Evolutionary conservation across 2,888 invertebrate species (phyloP).

Genomic region (Lasius fuliginosus): DNA sequence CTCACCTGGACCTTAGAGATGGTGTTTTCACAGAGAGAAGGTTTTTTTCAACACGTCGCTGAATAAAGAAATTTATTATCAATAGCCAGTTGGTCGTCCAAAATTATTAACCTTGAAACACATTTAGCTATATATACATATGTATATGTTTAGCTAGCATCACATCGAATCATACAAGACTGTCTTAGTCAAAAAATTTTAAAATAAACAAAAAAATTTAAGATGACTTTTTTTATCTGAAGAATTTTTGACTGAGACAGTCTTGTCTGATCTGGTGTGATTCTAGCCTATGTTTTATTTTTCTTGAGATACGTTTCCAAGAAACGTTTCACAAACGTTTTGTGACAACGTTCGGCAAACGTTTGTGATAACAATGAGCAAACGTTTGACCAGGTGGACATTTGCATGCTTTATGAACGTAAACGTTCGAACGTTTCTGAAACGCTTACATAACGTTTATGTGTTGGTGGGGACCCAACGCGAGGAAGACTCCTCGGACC

Average conservation of each 20-base stretch:
- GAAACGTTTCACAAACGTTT: background rate
- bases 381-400: background rate
- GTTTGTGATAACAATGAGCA: background rate
- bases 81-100: no score
- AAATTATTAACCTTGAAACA: no score
- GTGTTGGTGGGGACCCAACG: background rate
- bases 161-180: no score
- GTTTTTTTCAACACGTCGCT: no score
- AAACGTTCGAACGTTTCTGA: background rate
- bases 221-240: background rate
- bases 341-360: background rate
- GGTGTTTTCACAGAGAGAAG: no score
- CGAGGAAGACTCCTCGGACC: no score
- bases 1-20: no score
- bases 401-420: background rate
- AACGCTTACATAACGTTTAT: slow-evolving; percentile 1
- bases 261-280: background rate
- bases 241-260: background rate
- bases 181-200: no score
- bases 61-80: no score
- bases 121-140: no score
- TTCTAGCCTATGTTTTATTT: background rate
- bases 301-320: background rate
- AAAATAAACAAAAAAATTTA: no score
- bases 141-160: no score